Evolutionary conservation across 2,888 invertebrate genomes (phyloP), one percentile per base, ranked within the genome.

Genomic region (Eupithecia pulchellata): DNA sequence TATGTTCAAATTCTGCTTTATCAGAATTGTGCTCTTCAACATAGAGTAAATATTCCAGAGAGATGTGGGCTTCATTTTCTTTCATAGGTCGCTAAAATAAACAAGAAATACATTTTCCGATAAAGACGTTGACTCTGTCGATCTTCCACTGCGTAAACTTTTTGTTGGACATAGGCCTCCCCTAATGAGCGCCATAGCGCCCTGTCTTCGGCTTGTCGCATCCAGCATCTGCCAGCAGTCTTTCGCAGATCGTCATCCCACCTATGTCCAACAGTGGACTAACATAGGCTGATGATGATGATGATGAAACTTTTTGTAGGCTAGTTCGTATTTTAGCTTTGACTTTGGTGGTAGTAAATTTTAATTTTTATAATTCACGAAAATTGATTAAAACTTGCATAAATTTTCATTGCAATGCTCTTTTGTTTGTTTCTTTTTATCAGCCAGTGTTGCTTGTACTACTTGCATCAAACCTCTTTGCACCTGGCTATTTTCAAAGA

Each of bases 11-110:
- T 42, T 42, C 11, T 34, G 11, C 9, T 34, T 34, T 34, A 34
- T 1, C 34, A 34, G 2, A 13, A 34, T 13, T 13, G 34, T 34
- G 11, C 34, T 34, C 34, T 34, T 34, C 34, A 34, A 34, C 9
- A n/a, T 42, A n/a, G n/a, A 42, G 42, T 39, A 42, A 42, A n/a
- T 42, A n/a, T 42, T 42, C n/a, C 42, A 42, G n/a, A 42, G 42
- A 42, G 42, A 42, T 1, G n/a, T 6, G n/a, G 42, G n/a, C 42
- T 42, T 42, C 42, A 42, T 42, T 42, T 42, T 42, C 42, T 8
- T n/a, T n/a, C n/a, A n/a, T 42, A 42, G 42, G n/a, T 42, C 8
- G n/a, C 0, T 42, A 42, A 42, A 42, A 42, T 42, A 42, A 42
- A 8, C 42, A n/a, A 42, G 42, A 5, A 34, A 34, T 13, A 34